phyloP scores from a whole-genome alignment of 2,113 vertebrate genomes.

The Mesoclemmys tuberculata region DNA sequence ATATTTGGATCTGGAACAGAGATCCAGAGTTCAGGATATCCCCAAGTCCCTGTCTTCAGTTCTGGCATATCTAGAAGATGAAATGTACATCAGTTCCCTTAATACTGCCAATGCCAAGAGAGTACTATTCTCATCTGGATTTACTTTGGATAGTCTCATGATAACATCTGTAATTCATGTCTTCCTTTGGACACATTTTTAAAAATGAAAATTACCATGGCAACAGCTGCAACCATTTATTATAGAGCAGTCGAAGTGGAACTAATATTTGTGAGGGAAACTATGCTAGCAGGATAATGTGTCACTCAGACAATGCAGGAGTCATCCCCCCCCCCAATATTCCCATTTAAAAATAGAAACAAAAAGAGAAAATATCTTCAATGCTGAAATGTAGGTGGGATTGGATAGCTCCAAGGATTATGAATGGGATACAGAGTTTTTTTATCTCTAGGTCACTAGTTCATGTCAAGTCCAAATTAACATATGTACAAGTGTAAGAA shows the following conservation, averaged over 20 bases:
- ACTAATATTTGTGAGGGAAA: slow-evolving; percentile 72
- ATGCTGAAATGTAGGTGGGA: slow-evolving; percentile 51
- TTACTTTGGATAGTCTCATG: slow-evolving; percentile 61
- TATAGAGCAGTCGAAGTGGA: slow-evolving; percentile 67
- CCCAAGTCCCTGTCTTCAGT: neutral
- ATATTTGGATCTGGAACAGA: slow-evolving; percentile 24
- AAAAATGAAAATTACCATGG: slow-evolving; percentile 77
- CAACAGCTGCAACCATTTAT: slow-evolving; percentile 80
- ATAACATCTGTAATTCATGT: slow-evolving; percentile 75
- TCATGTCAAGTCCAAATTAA: slow-evolving; percentile 56
- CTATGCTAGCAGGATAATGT: slow-evolving; percentile 52
- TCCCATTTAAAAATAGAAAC: slow-evolving; percentile 25
- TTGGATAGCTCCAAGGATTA: slow-evolving; percentile 38
- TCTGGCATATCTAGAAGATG: neutral
- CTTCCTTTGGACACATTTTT: slow-evolving; percentile 68
- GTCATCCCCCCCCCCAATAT: slow-evolving; percentile 27
- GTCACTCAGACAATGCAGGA: slow-evolving; percentile 32
- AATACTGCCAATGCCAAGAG: slow-evolving; percentile 22
- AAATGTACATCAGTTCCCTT: neutral
- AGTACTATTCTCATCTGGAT: slow-evolving; percentile 59
- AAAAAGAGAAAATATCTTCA: slow-evolving; percentile 49
- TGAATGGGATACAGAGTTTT: slow-evolving; percentile 6
- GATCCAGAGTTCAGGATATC: neutral
- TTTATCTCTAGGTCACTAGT: slow-evolving; percentile 33
- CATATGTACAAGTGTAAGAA: neutral